Conservation (phyloP, 2,113 vertebrate species). For the Athene noctua region DNA sequence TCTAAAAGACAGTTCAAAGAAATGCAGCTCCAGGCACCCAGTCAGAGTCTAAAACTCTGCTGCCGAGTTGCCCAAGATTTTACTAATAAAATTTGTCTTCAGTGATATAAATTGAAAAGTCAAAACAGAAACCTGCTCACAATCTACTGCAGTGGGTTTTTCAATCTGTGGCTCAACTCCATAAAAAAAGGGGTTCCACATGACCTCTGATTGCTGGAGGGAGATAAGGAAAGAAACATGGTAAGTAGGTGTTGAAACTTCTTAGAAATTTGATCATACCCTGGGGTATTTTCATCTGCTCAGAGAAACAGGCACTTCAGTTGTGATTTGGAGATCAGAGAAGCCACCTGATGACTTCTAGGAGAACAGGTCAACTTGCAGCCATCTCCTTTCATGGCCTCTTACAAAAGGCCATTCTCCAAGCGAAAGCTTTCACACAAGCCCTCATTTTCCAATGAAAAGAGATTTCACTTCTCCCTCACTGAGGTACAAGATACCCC, state of each 20-base stretch:
- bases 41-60: slow-evolving; percentile 45
- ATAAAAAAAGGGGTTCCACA: background rate
- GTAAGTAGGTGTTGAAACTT: slow-evolving; percentile 11
- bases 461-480: background rate
- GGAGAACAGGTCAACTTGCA: background rate
- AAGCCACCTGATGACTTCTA: background rate
- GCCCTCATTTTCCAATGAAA: background rate
- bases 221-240: background rate
- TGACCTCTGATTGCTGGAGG: background rate
- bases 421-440: background rate
- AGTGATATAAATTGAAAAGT: slow-evolving; percentile 16
- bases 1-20: slow-evolving; percentile 57
- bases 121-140: slow-evolving; percentile 25
- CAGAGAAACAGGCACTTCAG: background rate
- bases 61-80: slow-evolving; percentile 28
- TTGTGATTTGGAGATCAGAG: background rate
- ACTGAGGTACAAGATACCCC: background rate
- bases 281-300: background rate
- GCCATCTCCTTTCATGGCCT: background rate
- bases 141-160: background rate
- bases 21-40: slow-evolving; percentile 50
- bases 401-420: background rate
- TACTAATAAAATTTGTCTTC: slow-evolving; percentile 50
- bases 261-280: background rate
- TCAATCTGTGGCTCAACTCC: background rate